Evolutionary conservation across 2,888 invertebrate species (phyloP), one percentile per base, ranked within the genome.

Genomic region (Meiosimyza platycephala): DNA sequence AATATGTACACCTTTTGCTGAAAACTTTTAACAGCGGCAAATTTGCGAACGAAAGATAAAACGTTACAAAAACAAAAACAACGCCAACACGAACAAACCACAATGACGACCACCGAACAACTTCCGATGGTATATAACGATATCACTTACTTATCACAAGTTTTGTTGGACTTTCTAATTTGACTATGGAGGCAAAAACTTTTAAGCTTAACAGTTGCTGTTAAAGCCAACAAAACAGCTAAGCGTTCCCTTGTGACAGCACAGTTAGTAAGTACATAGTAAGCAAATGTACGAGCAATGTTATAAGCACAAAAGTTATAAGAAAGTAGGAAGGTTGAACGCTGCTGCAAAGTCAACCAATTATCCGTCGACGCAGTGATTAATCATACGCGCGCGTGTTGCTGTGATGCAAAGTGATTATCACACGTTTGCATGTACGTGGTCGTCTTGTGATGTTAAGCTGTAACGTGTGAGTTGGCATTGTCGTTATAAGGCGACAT

Each of bases 331-430:
- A 28, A 52, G 18, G 51, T 11, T n/a, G 18, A n/a, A 22, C 11
- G 48, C 9, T 28, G 28, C 28, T 6, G 50, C 50, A 33, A 59
- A 33, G 15, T 28, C 62, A 15, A 52, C 63, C 54, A 63, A 78
- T 79, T 78, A 78, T 79, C 78, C 77, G 71, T 69, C 76, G 69
- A 77, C 75, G 76, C 78, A 79, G 82, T 82, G 84, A 84, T 84
- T 84, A 84, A 84, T 84, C 85, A 83, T 80, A 82, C 80, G 80
- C 80, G 78, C 80, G 83, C 83, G 83, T 84, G 70, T 40, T 40
- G 52, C 62, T 18, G 52, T 52, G 16, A 5, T 63, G 40, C 40
- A 52, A 9, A 70, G 62, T 63, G 70, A 70, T 70, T 70, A 70
- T 63, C 70, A 70, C 70, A 70, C 52, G 70, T 52, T 55, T 11